A percentile compares a stretch with the other conserved stretches of the same genome.
Conservation (phyloP, 2,113 vertebrate species). For the Pyrgilauda ruficollis region DNA sequence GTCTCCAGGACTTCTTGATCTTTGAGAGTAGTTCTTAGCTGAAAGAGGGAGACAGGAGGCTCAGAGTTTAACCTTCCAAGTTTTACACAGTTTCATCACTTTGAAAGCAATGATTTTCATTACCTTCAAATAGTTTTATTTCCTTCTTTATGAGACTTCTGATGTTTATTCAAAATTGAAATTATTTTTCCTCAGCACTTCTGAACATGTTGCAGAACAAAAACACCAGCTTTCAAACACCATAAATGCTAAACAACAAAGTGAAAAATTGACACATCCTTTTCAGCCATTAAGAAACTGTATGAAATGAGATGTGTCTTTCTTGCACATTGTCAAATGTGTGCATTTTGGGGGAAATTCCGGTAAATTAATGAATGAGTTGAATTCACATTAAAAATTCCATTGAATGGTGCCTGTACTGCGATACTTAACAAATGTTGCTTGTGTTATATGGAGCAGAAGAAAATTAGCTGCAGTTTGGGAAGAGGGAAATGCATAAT, state of each 20-base stretch:
- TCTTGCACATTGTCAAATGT: neutral
- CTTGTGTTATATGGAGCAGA: conserved; percentile 14
- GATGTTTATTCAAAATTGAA: conserved; percentile 11
- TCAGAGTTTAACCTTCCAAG: neutral
- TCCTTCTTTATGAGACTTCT: neutral
- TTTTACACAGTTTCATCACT: neutral
- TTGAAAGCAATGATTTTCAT: neutral
- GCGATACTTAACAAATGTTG: conserved; percentile 28
- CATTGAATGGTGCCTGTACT: neutral
- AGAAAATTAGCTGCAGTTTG: conserved; percentile 37
- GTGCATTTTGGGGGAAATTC: neutral
- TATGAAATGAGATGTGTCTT: neutral
- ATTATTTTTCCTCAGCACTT: neutral
- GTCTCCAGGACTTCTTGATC: neutral
- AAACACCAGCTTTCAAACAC: neutral
- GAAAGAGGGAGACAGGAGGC: neutral
- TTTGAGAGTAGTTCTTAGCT: neutral
- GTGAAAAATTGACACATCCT: neutral
- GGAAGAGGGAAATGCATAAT: conserved; percentile 8
- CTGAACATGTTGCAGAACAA: neutral
- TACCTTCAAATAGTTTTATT: neutral
- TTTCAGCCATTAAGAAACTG: neutral
- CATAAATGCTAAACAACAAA: neutral
- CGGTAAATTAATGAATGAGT: conserved; percentile 35
- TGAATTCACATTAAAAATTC: conserved; percentile 13